A percentile compares a stretch with the other conserved stretches of the same genome.
Conservation (phyloP, 2,113 vertebrate genomes). For the Formicarius rufipectus region DNA sequence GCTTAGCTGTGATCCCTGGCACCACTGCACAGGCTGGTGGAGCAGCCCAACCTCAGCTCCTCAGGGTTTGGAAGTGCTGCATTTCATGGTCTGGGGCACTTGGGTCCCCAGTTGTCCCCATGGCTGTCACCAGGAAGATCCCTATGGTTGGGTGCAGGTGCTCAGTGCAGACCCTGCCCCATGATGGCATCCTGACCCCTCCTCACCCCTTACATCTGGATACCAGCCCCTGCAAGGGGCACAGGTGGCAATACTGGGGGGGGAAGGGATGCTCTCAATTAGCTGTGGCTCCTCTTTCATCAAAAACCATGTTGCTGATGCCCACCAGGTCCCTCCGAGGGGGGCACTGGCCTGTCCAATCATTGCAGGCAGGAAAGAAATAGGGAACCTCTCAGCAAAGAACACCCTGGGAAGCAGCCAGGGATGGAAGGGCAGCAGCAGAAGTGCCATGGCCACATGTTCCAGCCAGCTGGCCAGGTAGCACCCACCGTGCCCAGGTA, state of each 20-base stretch:
- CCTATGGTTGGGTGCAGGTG: background rate
- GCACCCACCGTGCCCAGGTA: background rate
- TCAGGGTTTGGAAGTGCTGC: background rate
- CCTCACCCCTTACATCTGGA: background rate
- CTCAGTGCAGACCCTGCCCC: background rate
- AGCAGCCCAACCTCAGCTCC: background rate
- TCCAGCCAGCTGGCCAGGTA: background rate
- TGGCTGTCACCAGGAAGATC: background rate
- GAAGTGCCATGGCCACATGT: accelerated
- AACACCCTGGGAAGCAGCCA: background rate
- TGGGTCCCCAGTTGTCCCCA: background rate
- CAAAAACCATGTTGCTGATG: background rate
- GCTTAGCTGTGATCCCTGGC: background rate
- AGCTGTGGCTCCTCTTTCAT: background rate
- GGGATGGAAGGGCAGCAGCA: background rate
- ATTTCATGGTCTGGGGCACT: background rate
- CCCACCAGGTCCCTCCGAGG: background rate
- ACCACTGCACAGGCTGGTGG: background rate
- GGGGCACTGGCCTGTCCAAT: background rate
- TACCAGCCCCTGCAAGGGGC: background rate
- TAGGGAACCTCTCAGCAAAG: background rate
- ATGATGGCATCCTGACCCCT: background rate
- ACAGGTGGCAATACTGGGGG: background rate
- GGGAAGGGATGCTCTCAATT: background rate
- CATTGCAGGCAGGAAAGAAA: background rate